These are phyloP conservation scores for Drosophila emarginata DNA, from an alignment of 2,888 invertebrate species.

Conservation along the genomic window DNA sequence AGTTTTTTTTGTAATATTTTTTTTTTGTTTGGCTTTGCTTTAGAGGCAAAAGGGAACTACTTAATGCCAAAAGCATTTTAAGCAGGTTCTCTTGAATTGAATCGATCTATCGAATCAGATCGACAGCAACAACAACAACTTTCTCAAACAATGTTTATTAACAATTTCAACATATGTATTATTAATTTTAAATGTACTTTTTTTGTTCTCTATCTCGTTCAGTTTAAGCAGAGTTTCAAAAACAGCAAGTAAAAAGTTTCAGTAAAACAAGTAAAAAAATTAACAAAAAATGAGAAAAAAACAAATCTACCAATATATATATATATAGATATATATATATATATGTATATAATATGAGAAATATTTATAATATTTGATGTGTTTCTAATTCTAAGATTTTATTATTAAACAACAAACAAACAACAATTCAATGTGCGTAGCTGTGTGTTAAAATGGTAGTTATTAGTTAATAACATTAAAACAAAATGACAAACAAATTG, in stretches of 20 bases:
- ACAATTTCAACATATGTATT: constrained; percentile 35
- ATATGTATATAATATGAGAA: constrained; percentile 39
- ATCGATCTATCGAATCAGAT: background rate
- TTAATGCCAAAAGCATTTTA: background rate
- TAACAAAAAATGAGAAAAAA: constrained; percentile 26
- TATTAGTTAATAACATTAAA: constrained; percentile 51
- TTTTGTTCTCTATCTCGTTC: background rate
- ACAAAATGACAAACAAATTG: constrained; percentile 34
- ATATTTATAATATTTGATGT: constrained; percentile 75
- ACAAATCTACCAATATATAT: constrained; percentile 18
- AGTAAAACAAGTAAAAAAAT: constrained; percentile 30
- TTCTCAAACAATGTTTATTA: constrained; percentile 30
- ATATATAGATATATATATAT: constrained; percentile 36
- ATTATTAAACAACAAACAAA: constrained; percentile 52
- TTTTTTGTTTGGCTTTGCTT: constrained; percentile 35
- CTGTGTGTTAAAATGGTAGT: constrained; percentile 69
- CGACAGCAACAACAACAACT: background rate
- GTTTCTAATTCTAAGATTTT: constrained; percentile 76
- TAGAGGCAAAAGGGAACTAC: constrained; percentile 26
- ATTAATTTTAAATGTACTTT: background rate
- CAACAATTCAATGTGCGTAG: constrained; percentile 72
- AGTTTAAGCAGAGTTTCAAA: constrained; percentile 3
- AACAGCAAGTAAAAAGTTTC: constrained; percentile 5
- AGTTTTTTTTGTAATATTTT: constrained; percentile 28
- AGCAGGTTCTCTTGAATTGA: background rate